Evolutionary conservation across 2,888 invertebrate species (phyloP).

Genomic region (Aspidiotus rigidus): DNA sequence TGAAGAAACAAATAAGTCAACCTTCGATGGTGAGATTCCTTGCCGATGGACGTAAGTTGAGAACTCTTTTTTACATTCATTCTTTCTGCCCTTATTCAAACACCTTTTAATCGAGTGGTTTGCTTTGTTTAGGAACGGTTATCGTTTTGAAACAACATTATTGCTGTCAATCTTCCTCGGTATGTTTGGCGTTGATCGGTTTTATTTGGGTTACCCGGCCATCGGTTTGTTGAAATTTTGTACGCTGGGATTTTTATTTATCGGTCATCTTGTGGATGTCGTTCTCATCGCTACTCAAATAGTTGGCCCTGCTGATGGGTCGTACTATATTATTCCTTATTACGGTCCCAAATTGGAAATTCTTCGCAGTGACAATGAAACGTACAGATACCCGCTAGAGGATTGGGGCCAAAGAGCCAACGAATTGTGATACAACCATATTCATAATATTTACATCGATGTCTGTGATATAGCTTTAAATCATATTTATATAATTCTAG

Average conservation of each 20-base stretch:
- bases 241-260: slow-evolving; percentile 91
- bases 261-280: slow-evolving; percentile 90
- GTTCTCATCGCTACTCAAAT: slow-evolving; percentile 91
- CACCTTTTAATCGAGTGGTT: slow-evolving; percentile 56
- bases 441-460: not conserved
- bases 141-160: slow-evolving; percentile 82
- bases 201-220: slow-evolving; percentile 97
- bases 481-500: not conserved
- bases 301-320: slow-evolving; percentile 89
- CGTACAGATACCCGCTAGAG: slow-evolving; percentile 67
- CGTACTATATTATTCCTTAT: slow-evolving; percentile 85
- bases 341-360: slow-evolving; percentile 80
- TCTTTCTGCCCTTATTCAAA: slow-evolving; percentile 15
- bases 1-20: slow-evolving; percentile 64
- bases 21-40: slow-evolving; percentile 70
- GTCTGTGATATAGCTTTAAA: not conserved
- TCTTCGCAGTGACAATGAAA: slow-evolving; percentile 71
- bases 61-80: slow-evolving; percentile 4
- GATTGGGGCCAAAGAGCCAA: slow-evolving; percentile 52
- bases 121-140: slow-evolving; percentile 68
- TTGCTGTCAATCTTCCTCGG: slow-evolving; percentile 92
- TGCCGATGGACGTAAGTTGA: slow-evolving; percentile 90
- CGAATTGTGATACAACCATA: not conserved
- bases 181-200: slow-evolving; percentile 94
- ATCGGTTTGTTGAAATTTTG: slow-evolving; percentile 89